These are phyloP conservation scores for Tribolium castaneum DNA, from an alignment of 1,140 invertebrate species.

Conservation along the genomic window DNA sequence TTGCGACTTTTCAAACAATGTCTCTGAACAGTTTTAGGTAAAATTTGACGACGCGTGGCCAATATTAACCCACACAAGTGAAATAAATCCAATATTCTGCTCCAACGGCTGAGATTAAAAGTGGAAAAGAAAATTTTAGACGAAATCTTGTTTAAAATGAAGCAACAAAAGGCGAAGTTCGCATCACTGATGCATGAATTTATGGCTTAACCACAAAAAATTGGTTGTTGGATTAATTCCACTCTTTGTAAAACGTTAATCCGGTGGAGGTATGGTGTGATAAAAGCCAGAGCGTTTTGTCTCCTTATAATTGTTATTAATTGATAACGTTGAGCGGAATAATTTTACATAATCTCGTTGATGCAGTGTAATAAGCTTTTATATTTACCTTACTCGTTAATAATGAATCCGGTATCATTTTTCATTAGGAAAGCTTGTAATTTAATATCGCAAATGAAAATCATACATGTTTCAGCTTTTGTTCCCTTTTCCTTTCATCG, in stretches of 20 bases:
- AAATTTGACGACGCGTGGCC: not conserved
- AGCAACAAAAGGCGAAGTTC: too few species aligned
- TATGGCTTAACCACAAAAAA: too few species aligned
- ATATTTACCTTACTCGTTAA: too few species aligned
- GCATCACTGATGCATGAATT: too few species aligned
- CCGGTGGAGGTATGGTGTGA: too few species aligned
- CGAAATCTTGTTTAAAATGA: not conserved
- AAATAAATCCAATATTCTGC: constrained; percentile 28
- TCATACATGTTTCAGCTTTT: not conserved
- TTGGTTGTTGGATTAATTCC: too few species aligned
- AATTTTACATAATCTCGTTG: too few species aligned
- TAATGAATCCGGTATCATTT: not conserved
- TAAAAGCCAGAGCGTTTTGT: too few species aligned
- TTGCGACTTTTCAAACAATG: not conserved
- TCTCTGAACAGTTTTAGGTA: constrained; percentile 8
- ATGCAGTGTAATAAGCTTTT: too few species aligned
- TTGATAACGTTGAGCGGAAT: too few species aligned
- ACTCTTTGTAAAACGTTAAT: too few species aligned
- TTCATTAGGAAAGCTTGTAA: not conserved
- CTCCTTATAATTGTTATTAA: too few species aligned
- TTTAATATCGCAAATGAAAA: not conserved
- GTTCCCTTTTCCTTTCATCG: not conserved
- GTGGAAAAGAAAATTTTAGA: constrained; percentile 13
- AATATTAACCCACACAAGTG: constrained; percentile 25
- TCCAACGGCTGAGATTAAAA: not conserved